A percentile compares a stretch with the other conserved stretches of the same genome.
phyloP scores from a whole-genome alignment of 1,140 invertebrate species.

The Leucophenga varia region DNA sequence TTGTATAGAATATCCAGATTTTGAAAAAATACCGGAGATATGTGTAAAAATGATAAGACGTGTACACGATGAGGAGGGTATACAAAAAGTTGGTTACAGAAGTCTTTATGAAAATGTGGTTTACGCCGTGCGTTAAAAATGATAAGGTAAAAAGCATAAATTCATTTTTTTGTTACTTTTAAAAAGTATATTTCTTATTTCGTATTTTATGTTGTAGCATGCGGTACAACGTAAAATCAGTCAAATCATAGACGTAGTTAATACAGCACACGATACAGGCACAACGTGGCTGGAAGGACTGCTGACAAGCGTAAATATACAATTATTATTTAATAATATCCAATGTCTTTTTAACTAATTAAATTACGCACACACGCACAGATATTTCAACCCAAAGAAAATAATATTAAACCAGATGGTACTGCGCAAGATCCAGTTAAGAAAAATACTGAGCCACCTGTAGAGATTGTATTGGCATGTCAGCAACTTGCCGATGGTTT shows the following conservation, averaged over 20 bases:
- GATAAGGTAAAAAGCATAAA: conserved; percentile 49
- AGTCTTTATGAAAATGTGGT: conserved; percentile 99
- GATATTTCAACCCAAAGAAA: conserved; percentile 95
- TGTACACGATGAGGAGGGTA: conserved; percentile 95
- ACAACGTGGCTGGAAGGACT: conserved; percentile 96
- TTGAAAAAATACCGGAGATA: conserved; percentile 96
- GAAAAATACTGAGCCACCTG: conserved; percentile 50
- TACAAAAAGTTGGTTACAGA: conserved; percentile 97
- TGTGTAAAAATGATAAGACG: conserved; percentile 98
- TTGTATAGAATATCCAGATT: conserved; percentile 95
- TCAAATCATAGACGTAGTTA: conserved; percentile 97
- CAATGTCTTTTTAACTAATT: conserved; percentile 57
- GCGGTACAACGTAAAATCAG: conserved; percentile 71
- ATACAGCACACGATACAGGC: conserved; percentile 84
- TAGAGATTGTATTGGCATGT: conserved; percentile 68
- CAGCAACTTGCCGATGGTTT: conserved; percentile 97
- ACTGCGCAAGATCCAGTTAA: conserved; percentile 40
- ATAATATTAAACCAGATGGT: conserved; percentile 75
- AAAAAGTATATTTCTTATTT: too few relatives aligned
- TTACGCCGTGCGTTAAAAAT: conserved; percentile 75
- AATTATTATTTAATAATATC: conserved; percentile 4
- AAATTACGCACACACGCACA: too few relatives aligned
- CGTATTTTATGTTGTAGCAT: too few relatives aligned
- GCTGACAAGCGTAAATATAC: conserved; percentile 81
- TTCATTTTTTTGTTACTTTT: too few relatives aligned